phyloP scores from a whole-genome alignment of 2,888 invertebrate genomes.

The Diadromus collaris region DNA sequence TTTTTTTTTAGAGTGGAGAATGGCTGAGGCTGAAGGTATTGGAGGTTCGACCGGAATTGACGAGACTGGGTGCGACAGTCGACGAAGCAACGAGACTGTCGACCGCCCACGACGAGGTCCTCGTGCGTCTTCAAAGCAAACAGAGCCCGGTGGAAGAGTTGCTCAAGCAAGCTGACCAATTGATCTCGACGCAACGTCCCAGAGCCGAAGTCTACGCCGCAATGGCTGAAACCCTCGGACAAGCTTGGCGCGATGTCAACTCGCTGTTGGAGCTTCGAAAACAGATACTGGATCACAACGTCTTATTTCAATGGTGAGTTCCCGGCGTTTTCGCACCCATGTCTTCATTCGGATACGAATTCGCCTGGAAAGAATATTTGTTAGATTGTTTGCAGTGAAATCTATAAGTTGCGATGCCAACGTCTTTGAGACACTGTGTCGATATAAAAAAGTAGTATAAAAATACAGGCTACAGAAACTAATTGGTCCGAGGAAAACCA shows the following conservation, averaged over 20 bases:
- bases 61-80: constrained; percentile 88
- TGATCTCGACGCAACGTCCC: constrained; percentile 89
- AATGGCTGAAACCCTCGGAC: constrained; percentile 90
- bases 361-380: constrained; percentile 2
- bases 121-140: constrained; percentile 91
- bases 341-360: background rate
- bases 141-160: constrained; percentile 95
- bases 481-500: background rate
- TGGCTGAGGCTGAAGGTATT: constrained; percentile 92
- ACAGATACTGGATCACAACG: constrained; percentile 88
- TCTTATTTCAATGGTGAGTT: constrained; percentile 86
- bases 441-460: background rate
- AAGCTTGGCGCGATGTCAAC: constrained; percentile 92
- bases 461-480: background rate
- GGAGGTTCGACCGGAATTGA: constrained; percentile 92
- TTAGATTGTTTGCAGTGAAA: constrained; percentile 2
- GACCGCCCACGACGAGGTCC: constrained; percentile 90
- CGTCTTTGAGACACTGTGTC: background rate
- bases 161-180: constrained; percentile 91
- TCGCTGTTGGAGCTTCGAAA: constrained; percentile 89
- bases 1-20: constrained; percentile 87
- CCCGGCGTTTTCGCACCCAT: background rate
- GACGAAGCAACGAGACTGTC: constrained; percentile 89
- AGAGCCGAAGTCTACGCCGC: constrained; percentile 91
- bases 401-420: constrained; percentile 14